Percentiles rank a stretch among this genome's conserved stretches.
Evolutionary conservation across 2,113 vertebrate genomes (phyloP).

Genomic region (Mirounga angustirostris): DNA sequence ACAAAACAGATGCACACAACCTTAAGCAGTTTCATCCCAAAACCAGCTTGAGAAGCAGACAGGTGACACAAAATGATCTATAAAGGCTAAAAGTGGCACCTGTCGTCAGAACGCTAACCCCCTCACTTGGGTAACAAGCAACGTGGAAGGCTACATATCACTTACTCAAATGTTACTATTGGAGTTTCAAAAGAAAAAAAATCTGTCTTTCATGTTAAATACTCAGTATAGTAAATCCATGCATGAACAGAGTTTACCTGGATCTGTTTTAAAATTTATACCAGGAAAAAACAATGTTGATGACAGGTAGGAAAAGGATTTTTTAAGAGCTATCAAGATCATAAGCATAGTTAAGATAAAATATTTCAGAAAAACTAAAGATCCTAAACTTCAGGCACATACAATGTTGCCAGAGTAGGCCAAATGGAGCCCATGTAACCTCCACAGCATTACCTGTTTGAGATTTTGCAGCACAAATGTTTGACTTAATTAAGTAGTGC

Average conservation of each 20-base stretch:
- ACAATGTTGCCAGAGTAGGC: not conserved
- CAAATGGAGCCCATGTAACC: not conserved
- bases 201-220: not conserved
- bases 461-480: not conserved
- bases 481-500: not conserved
- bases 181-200: slow-evolving; percentile 30
- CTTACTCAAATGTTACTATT: not conserved
- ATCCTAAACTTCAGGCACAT: not conserved
- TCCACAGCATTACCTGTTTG: not conserved
- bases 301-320: not conserved
- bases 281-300: not conserved
- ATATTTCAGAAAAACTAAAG: slow-evolving; percentile 1
- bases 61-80: not conserved
- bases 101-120: not conserved
- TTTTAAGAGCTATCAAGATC: not conserved
- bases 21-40: not conserved
- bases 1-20: not conserved
- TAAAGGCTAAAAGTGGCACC: not conserved
- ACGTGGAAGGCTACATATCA: not conserved
- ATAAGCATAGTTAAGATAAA: slow-evolving; percentile 10
- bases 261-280: slow-evolving; percentile 34
- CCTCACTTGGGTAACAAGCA: not conserved
- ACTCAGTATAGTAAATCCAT: not conserved
- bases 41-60: not conserved
- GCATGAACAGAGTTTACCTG: not conserved